Conservation (phyloP, 2,888 invertebrate genomes). For the Escarpia spicata region DNA sequence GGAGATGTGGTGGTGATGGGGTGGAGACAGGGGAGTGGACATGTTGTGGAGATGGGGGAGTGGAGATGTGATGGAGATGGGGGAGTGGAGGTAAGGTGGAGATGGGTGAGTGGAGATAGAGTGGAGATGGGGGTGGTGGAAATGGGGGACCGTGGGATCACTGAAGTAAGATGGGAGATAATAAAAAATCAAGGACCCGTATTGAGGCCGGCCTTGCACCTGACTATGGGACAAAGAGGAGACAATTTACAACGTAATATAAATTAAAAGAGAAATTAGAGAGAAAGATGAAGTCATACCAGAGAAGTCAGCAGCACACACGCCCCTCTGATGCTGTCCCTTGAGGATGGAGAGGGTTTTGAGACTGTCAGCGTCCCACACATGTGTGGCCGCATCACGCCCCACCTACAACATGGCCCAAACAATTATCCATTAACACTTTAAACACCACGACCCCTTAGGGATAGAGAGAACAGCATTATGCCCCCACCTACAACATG, state of each 20-base stretch:
- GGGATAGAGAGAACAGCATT: too few relatives aligned
- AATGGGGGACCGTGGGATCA: background rate
- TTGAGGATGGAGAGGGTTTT: conserved; percentile 65
- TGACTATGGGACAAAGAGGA: too few relatives aligned
- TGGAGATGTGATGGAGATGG: background rate
- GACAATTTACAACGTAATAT: too few relatives aligned
- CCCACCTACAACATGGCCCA: conserved; percentile 60
- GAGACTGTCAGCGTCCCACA: conserved; percentile 66
- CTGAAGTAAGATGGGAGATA: too few relatives aligned
- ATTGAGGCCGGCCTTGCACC: too few relatives aligned
- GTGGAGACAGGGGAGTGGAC: background rate
- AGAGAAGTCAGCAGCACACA: conserved; percentile 66
- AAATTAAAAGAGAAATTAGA: background rate
- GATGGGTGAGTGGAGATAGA: background rate
- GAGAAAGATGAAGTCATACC: conserved; percentile 46
- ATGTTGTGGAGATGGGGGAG: background rate
- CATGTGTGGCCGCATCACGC: conserved; percentile 63
- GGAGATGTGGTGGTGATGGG: background rate
- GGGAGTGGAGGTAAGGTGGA: background rate
- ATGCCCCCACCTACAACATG: too few relatives aligned
- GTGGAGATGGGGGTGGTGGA: conserved; percentile 17
- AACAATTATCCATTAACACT: background rate
- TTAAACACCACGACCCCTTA: too few relatives aligned
- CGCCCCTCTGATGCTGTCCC: conserved; percentile 64
- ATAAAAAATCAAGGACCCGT: too few relatives aligned